Evolutionary conservation across 2,113 vertebrate genomes (phyloP).

Genomic region (Chaetorhynchus papuensis): DNA sequence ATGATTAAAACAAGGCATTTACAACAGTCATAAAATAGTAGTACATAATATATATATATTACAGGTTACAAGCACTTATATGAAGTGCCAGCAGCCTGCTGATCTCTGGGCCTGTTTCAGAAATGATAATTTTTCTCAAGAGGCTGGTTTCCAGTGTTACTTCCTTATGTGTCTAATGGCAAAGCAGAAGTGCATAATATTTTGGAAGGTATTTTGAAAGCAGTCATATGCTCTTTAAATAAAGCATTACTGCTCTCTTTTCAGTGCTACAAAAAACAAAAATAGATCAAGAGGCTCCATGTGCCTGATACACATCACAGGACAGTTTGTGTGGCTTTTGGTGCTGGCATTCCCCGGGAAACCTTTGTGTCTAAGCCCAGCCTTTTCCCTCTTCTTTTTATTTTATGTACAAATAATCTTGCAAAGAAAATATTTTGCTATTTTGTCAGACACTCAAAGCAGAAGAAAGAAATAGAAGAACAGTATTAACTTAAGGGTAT

Average conservation of each 20-base stretch:
- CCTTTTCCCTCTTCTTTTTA: not conserved
- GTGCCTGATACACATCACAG: not conserved
- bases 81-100: not conserved
- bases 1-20: not conserved
- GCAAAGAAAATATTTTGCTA: not conserved
- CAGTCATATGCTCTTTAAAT: not conserved
- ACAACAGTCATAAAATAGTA: not conserved
- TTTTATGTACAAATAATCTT: not conserved
- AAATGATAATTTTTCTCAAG: not conserved
- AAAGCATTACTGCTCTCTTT: not conserved
- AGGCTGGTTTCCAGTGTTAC: not conserved
- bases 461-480: not conserved
- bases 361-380: not conserved
- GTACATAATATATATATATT: not conserved
- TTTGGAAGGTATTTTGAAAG: conserved; percentile 3
- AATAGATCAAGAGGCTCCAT: not conserved
- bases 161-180: not conserved
- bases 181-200: not conserved
- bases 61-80: not conserved
- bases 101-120: not conserved
- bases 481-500: not conserved
- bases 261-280: not conserved
- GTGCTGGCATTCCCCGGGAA: not conserved
- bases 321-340: not conserved
- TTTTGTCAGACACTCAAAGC: not conserved